Base-by-base conservation (phyloP, 2,113 vertebrate genomes). In the Oostethus manadensis region DNA sequence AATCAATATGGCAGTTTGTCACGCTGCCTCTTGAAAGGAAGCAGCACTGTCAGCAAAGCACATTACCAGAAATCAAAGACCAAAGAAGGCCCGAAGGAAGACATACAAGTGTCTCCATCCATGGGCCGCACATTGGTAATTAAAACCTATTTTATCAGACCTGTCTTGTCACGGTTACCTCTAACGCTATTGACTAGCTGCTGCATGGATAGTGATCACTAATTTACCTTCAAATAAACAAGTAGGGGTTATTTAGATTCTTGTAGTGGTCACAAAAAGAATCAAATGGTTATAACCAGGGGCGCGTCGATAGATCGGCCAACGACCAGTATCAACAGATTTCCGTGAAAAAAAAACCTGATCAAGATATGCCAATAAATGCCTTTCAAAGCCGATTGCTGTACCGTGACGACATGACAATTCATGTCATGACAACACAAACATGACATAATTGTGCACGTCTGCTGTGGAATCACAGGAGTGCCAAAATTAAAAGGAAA, bases 1-100 rank as follows among this genome's bases (percentile, higher is more conserved):
- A 82, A 96, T 98, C 95, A 91, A 98, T 97, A 93, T 81, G 79
- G 93, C 86, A 93, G 89, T 97, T 97, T 96, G 95, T 97, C 94
- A 98, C 85, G 69, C 85, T 83, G 78, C 84, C 77, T 91, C 91
- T 93, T 90, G 16, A 72, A 84, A 90, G 92, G 92, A 14, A 89
- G 77, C 75, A 43, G 70, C 81, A 80, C 8, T 68, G 70, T 97
- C 96, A 99, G 96, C 96, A 95, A 80, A 81, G 89, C 88, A 88
- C 91, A 93, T 93, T 89, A 95, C 90, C 92, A 93, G 92, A 95
- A 97, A 97, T 95, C 94, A 97, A 98, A 95, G 81, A 47, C 79
- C 89, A 60, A 80, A 74, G 84, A 56, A 61, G 81, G 91, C 87
- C 77, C 81, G 88, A 55, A 80, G 83, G 84, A 86, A 80, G 67